phyloP scores from a whole-genome alignment of 1,140 invertebrate genomes.

The Leptonema lineaticorne region DNA sequence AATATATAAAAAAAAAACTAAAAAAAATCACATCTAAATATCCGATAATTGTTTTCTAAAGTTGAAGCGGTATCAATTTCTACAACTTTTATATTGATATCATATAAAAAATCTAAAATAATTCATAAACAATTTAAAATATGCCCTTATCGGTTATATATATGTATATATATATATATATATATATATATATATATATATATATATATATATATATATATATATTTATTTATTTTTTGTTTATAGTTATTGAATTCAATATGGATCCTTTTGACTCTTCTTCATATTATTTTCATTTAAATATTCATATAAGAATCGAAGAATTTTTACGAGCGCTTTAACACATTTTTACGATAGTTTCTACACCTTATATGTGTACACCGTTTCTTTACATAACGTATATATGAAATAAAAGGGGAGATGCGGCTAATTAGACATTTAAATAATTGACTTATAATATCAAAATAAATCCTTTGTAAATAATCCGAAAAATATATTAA shows the following conservation, averaged over 20 bases:
- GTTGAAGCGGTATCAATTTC: not conserved
- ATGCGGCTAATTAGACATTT: too few species aligned
- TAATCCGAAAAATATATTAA: too few species aligned
- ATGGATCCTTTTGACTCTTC: not conserved
- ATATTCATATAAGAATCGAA: conserved; percentile 4
- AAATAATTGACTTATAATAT: too few species aligned
- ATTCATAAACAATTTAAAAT: not conserved
- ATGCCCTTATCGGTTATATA: not conserved
- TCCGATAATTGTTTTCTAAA: not conserved
- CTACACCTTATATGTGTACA: not conserved
- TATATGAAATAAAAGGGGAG: too few species aligned
- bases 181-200: not conserved
- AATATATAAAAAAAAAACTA: not conserved
- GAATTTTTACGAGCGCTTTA: conserved; percentile 10
- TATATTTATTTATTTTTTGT: not conserved
- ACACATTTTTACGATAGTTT: conserved; percentile 12
- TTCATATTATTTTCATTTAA: not conserved
- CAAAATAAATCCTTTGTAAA: too few species aligned
- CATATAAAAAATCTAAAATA: conserved; percentile 8
- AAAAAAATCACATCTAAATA: too few species aligned
- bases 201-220: not conserved
- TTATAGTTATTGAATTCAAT: conserved; percentile 13
- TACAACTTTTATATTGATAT: not conserved
- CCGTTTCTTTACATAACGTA: not conserved
- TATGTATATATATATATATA: not conserved